A percentile compares a stretch with the other conserved stretches of the same genome.
These are phyloP conservation scores for Halocynthia roretzi DNA, from an alignment of 23 tunicate genomes.

Conservation along the genomic window DNA sequence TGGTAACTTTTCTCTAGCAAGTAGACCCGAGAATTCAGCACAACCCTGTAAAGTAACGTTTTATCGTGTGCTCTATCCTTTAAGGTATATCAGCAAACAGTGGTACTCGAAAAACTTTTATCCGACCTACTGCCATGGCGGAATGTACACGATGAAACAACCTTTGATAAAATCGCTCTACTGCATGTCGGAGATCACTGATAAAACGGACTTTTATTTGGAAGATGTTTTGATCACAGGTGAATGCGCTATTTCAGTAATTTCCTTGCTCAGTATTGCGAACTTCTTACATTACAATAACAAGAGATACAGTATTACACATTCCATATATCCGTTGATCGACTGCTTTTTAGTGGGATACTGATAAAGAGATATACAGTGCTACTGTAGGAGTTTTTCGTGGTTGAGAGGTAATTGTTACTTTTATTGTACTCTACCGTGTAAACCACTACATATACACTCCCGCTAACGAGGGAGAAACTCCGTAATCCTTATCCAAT, in stretches of 20 bases:
- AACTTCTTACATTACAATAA: no score
- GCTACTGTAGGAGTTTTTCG: neutral
- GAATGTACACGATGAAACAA: constrained; percentile 64
- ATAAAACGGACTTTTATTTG: constrained; percentile 45
- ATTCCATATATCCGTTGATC: no score
- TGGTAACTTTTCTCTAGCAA: no score
- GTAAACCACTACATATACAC: no score
- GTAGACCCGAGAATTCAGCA: no score
- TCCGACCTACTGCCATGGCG: constrained; percentile 92
- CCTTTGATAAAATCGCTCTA: constrained; percentile 38
- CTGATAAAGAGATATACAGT: no score
- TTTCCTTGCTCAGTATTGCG: no score
- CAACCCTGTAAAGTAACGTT: no score
- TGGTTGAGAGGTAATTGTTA: neutral
- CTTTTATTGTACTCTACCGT: neutral
- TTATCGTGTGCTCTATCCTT: neutral
- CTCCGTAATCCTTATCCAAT: no score
- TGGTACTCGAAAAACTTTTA: constrained; percentile 25
- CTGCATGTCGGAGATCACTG: constrained; percentile 55
- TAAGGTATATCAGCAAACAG: constrained; percentile 33
- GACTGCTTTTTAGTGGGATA: no score
- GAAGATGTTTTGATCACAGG: constrained; percentile 97
- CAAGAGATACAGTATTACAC: no score
- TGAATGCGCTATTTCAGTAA: neutral
- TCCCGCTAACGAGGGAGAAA: no score